Evolutionary conservation across 2,113 vertebrate genomes (phyloP), one percentile per base, ranked within the genome.

Genomic region (Xerus inauris): DNA sequence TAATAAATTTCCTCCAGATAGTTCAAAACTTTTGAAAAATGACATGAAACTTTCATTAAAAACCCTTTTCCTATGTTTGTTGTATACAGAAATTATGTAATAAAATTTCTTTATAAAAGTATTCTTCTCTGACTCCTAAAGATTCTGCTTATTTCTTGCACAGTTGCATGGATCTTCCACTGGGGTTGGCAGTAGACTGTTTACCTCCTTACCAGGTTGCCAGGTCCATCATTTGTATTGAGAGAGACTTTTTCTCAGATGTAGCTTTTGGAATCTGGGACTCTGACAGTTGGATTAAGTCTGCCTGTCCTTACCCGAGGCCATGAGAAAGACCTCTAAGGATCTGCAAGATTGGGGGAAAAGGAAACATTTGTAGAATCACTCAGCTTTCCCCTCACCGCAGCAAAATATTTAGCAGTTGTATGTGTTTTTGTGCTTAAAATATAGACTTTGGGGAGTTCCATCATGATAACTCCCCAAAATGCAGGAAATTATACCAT

Each of bases 91-190:
- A 97, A 97, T 98, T 98, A 98, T 81, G 88, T 97, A 99, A 98
- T 98, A 98, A 97, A 98, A 98, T 97, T 97, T 97, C 98, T 98
- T 98, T 98, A 97, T 98, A 98, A 97, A 98, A 96, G 94, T 49
- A 8, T 57, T 71, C 84, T 94, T 83, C 91, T 97, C 81, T 95
- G 26, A 80, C 92, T 97, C 76, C 45, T 95, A 9, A 94, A 49
- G 87, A 82, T 57, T 85, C 76, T 0, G 49, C 19, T 96, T 24
- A 0, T 35, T 96, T 96, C 94, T 6, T 59, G 45, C 40, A 59
- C 38, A 87, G 4, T 1, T 89, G 80, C 89, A 35, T 49, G 45
- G 0, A 0, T 65, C 62, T 3, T 26, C 94, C 38, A 4, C 40
- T 83, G 57, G 77, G 24, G 73, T 59, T 35, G 73, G 12, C 84